phyloP scores from a whole-genome alignment of 2,888 invertebrate species.

The Tetragonisca angustula region DNA sequence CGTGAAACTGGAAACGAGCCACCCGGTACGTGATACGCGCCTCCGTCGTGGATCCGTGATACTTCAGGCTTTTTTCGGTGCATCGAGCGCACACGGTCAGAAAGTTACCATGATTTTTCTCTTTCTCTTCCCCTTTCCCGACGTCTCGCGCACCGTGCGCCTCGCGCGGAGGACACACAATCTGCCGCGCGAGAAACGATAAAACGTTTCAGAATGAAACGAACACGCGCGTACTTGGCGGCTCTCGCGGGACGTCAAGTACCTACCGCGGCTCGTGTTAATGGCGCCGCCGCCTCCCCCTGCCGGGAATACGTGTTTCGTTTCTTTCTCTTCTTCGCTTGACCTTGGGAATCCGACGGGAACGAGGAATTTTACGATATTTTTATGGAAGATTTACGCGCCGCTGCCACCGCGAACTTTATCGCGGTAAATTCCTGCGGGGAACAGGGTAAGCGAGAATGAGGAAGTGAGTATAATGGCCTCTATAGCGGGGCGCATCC shows the following conservation, averaged over 20 bases:
- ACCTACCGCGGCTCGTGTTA: constrained; percentile 34
- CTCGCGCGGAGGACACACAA: background rate
- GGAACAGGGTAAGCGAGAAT: constrained; percentile 62
- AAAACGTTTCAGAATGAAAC: constrained; percentile 37
- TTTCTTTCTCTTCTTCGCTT: constrained; percentile 9
- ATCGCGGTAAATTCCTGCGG: constrained; percentile 63
- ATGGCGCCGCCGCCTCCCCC: constrained; percentile 18
- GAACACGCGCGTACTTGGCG: constrained; percentile 30
- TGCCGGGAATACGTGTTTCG: background rate
- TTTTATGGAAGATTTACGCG: constrained; percentile 60
- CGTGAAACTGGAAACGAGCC: background rate
- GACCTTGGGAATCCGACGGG: constrained; percentile 46
- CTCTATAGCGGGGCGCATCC: constrained; percentile 53
- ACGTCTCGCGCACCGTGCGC: background rate
- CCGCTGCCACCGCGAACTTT: constrained; percentile 47
- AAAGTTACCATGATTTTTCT: constrained; percentile 43
- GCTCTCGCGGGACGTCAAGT: constrained; percentile 10
- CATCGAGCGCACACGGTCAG: constrained; percentile 20
- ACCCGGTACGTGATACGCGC: constrained; percentile 48
- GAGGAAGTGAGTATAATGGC: constrained; percentile 66
- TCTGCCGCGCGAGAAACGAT: constrained; percentile 21
- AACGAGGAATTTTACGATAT: constrained; percentile 55
- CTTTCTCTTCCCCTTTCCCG: background rate
- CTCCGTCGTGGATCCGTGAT: constrained; percentile 13
- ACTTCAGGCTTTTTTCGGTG: constrained; percentile 40